phyloP scores from a whole-genome alignment of 2,797 vertebrate genomes.

The Pseudocheirus occidentalis region DNA sequence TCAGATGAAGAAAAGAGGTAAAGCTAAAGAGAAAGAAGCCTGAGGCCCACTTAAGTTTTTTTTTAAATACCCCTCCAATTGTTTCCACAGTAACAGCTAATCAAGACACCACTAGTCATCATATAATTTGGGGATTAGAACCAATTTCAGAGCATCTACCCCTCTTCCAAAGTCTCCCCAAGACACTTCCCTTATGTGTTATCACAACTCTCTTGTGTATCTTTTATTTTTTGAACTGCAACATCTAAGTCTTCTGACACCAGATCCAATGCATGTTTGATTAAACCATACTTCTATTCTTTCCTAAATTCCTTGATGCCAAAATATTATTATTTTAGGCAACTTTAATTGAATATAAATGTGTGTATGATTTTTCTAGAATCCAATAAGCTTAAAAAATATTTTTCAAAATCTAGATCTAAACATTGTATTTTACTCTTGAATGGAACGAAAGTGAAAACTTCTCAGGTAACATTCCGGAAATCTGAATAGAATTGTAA shows the following conservation, averaged over 20 bases:
- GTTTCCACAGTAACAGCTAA: neutral
- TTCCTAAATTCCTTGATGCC: neutral
- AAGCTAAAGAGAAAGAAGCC: neutral
- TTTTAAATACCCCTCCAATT: neutral
- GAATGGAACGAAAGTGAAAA: too few species aligned
- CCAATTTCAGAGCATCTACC: neutral
- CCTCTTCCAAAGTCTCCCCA: neutral
- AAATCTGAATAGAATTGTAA: too few species aligned
- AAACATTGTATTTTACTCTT: neutral
- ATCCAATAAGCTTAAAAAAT: constrained; percentile 16
- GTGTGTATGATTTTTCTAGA: neutral
- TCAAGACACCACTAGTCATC: neutral
- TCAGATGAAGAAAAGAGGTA: too few species aligned
- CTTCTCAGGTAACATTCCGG: too few species aligned
- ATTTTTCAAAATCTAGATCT: neutral
- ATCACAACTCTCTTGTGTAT: too few species aligned
- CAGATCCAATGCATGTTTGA: neutral
- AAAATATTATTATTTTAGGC: constrained; percentile 10
- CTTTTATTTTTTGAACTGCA: too few species aligned
- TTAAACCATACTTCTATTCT: neutral
- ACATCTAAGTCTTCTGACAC: neutral
- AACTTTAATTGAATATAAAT: constrained; percentile 24
- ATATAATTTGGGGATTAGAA: neutral
- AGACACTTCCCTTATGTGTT: neutral
- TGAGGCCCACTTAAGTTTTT: neutral